Conservation (phyloP, 2,888 invertebrate genomes). For the Diadromus collaris region DNA sequence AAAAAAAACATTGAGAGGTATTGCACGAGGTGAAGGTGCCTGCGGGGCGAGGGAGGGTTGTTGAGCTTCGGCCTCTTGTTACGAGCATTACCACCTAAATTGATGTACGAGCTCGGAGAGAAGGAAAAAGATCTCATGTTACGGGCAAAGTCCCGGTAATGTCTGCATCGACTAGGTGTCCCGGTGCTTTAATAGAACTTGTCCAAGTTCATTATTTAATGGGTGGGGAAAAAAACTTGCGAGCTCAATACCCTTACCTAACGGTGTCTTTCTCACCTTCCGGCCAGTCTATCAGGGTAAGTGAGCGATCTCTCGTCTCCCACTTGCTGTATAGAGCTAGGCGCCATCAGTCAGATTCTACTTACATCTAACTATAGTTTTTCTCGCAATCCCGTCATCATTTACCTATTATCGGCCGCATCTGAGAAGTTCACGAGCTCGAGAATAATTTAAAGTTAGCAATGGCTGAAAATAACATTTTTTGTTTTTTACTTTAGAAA, state of each 20-base stretch:
- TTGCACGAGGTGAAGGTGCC: background rate
- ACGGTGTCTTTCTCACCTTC: slow-evolving; percentile 10
- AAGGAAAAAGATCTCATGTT: slow-evolving; percentile 52
- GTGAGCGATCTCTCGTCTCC: slow-evolving; percentile 57
- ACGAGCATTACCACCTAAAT: slow-evolving; percentile 60
- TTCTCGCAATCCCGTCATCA: background rate
- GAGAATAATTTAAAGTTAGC: background rate
- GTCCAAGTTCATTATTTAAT: slow-evolving; percentile 77
- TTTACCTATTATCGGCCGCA: slow-evolving; percentile 13
- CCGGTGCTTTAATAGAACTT: slow-evolving; percentile 77
- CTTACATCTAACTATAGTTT: slow-evolving; percentile 1
- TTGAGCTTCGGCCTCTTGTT: slow-evolving; percentile 42
- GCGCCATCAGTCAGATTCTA: background rate
- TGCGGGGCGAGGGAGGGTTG: slow-evolving; percentile 21
- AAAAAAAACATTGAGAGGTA: slow-evolving; percentile 34
- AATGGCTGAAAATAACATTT: background rate
- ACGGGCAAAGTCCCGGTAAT: slow-evolving; percentile 34
- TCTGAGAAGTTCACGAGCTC: background rate
- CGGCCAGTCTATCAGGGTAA: slow-evolving; percentile 37
- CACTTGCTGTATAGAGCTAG: background rate
- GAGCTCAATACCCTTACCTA: slow-evolving; percentile 67
- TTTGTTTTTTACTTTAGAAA: background rate
- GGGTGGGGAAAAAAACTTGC: slow-evolving; percentile 62
- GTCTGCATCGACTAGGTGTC: slow-evolving; percentile 62
- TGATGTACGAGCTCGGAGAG: slow-evolving; percentile 66